Evolutionary conservation across 2,888 invertebrate genomes (phyloP).

Genomic region (Apocheima hispidaria): DNA sequence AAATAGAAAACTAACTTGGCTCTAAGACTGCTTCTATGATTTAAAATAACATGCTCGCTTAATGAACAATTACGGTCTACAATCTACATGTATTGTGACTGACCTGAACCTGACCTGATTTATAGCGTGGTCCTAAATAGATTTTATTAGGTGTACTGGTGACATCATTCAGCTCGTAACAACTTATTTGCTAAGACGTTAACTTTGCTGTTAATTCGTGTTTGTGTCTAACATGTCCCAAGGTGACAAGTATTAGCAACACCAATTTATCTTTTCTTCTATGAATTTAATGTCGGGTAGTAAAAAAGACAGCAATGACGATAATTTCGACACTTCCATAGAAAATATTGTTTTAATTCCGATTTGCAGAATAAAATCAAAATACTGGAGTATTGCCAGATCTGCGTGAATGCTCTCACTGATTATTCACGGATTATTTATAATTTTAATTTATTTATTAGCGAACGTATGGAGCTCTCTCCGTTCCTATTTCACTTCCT

Average conservation of each 20-base stretch:
- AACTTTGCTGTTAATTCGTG: conserved; percentile 33
- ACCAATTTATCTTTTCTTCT: conserved; percentile 3
- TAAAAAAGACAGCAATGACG: conserved; percentile 20
- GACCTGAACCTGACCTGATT: conserved; percentile 47
- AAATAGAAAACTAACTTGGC: not conserved
- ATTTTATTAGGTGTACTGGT: conserved; percentile 39
- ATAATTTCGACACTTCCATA: conserved; percentile 38
- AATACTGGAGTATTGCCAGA: conserved; percentile 60
- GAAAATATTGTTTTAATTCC: conserved; percentile 45
- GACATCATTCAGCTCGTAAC: conserved; percentile 38
- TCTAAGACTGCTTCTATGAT: not conserved
- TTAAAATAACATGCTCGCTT: conserved; percentile 33
- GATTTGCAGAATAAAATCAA: conserved; percentile 49
- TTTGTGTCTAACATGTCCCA: conserved; percentile 9
- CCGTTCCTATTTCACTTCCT: conserved; percentile 14
- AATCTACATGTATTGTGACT: conserved; percentile 23
- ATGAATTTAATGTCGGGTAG: conserved; percentile 8
- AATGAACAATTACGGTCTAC: conserved; percentile 29
- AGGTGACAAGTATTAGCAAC: conserved; percentile 10
- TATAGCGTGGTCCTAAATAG: conserved; percentile 40
- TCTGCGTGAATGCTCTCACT: conserved; percentile 50
- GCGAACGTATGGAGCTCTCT: conserved; percentile 5
- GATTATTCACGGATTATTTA: conserved; percentile 65
- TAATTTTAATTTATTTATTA: conserved; percentile 42
- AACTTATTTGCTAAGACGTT: conserved; percentile 33